Evolutionary conservation across 2,113 vertebrate genomes (phyloP).

Genomic region (Vulpes ferrilata): DNA sequence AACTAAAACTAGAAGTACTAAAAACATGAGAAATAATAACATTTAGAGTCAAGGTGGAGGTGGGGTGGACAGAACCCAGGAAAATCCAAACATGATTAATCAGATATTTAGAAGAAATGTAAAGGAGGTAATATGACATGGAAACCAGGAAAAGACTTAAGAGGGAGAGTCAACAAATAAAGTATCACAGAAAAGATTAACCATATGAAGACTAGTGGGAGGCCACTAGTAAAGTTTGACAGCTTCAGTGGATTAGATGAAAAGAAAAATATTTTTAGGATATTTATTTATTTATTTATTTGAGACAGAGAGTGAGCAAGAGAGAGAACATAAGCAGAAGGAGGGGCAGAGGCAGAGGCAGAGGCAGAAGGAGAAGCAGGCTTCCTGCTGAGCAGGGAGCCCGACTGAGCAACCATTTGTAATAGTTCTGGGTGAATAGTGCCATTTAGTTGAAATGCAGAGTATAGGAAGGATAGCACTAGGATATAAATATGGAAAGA

Average conservation of each 20-base stretch:
- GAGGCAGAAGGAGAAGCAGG: no score
- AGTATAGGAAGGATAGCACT: neutral
- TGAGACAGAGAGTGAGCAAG: no score
- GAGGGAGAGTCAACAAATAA: neutral
- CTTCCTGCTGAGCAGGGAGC: no score
- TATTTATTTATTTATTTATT: no score
- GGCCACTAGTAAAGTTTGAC: neutral
- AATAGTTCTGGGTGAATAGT: neutral
- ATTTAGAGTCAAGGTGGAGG: neutral
- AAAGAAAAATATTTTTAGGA: neutral
- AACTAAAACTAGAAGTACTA: neutral
- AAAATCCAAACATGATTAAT: neutral
- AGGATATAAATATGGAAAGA: neutral
- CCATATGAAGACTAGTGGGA: neutral
- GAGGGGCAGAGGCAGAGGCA: no score
- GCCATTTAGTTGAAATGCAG: neutral
- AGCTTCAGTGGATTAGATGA: neutral
- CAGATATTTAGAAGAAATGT: constrained; percentile 3
- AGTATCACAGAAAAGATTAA: neutral
- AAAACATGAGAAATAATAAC: neutral
- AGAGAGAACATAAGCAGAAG: no score
- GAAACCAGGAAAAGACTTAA: neutral
- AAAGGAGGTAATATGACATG: neutral
- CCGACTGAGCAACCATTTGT: neutral
- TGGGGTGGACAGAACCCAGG: neutral